A percentile compares a stretch with the other conserved stretches of the same genome.
Evolutionary conservation across 1,140 invertebrate species (phyloP).

Genomic region (Ceratina australensis): DNA sequence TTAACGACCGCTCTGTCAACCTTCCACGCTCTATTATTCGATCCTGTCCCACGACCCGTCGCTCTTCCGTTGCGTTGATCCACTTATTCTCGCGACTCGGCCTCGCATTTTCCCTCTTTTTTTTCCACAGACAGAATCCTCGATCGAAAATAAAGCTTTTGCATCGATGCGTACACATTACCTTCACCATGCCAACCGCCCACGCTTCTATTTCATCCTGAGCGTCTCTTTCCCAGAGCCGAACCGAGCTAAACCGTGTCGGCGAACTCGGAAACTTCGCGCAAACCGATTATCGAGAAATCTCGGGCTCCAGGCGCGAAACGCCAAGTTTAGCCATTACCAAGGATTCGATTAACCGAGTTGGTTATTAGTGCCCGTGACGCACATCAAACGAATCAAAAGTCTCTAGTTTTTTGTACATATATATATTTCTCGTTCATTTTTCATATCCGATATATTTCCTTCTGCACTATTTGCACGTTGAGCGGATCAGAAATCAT

Average conservation of each 20-base stretch:
- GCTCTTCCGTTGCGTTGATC: slow-evolving; percentile 19
- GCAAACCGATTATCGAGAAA: neutral
- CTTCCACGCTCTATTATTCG: slow-evolving; percentile 40
- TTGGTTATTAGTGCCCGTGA: neutral
- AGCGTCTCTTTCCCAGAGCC: neutral
- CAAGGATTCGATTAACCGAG: neutral
- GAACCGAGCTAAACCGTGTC: neutral
- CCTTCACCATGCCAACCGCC: no score
- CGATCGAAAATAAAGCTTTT: slow-evolving; percentile 1
- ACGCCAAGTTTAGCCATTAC: neutral
- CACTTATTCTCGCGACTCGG: neutral
- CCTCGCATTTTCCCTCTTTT: neutral
- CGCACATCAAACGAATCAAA: neutral
- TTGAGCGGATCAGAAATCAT: no score
- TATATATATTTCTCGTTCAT: no score
- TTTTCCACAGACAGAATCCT: neutral
- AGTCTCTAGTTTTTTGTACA: no score
- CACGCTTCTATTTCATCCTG: no score
- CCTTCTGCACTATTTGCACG: no score
- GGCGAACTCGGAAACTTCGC: neutral
- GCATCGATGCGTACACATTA: neutral
- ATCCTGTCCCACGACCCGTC: slow-evolving; percentile 29
- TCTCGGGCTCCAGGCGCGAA: neutral
- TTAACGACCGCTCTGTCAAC: slow-evolving; percentile 66
- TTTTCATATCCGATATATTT: no score